Evolutionary conservation across 2,888 invertebrate species (phyloP), one percentile per base, ranked within the genome.

Genomic region (Acleris cristana): DNA sequence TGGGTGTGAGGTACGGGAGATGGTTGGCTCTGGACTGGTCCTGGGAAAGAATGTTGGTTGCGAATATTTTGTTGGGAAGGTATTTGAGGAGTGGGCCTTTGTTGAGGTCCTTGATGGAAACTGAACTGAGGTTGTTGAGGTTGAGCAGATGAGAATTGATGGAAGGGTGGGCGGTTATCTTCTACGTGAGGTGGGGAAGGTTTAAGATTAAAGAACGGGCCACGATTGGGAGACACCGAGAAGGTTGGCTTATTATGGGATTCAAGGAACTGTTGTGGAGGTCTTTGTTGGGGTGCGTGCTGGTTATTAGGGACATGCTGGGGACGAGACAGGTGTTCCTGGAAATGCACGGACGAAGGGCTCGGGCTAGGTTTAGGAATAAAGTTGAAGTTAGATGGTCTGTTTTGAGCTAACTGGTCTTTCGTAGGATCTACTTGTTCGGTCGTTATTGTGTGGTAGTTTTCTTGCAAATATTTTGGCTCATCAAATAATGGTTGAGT

Each of bases 381-480:
- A 49, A 83, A 78, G 69, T 82, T 83, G 72, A 92, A 89, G 54
- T 79, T 83, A 51, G 83, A 74, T 52, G 85, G 87, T 72, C 89
- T 87, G 51, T 76, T 85, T 51, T 89, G 90, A 34, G 85, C 70
- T 40, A 80, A 71, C 75, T 91, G 92, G n/a, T 90, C 88, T 76
- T 93, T 91, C 23, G 88, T 82, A 49, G 88, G 82, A 49, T 93
- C 90, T 18, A 89, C 83, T 81, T 93, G 90, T 69, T 93, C 92
- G 4, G 89, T 90, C 23, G 92, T 92, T 59, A 93, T 93, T 3
- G 93, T 93, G 66, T 93, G 93, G 71, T 93, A 93, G 72, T 93
- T 93, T 76, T 93, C 92, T 79, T 93, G 93, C 63, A 93, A 82
- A 73, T 93, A 93, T 80, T 93, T 93, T 2, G 92, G 84, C 77